phyloP scores from a whole-genome alignment of 1,140 invertebrate genomes.

The Temnothorax curvispinosus region DNA sequence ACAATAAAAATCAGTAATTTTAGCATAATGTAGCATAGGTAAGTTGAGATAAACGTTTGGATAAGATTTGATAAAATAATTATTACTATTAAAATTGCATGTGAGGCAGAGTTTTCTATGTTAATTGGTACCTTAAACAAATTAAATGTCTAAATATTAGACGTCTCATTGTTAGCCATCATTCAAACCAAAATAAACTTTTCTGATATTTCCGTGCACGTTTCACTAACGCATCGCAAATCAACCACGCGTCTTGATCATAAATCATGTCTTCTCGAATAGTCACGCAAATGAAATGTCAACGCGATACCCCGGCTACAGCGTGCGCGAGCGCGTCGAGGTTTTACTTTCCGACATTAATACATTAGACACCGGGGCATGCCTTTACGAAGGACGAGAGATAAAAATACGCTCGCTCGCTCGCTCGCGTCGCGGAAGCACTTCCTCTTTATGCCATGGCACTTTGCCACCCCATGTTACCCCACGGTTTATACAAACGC shows the following conservation, averaged over 20 bases:
- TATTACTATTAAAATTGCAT: not conserved
- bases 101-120: not conserved
- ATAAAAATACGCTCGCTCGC: constrained; percentile 50
- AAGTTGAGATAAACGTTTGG: not conserved
- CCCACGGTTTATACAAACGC: constrained; percentile 45
- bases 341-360: constrained; percentile 39
- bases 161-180: too few relatives aligned
- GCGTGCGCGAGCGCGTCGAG: not conserved
- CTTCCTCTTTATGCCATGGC: constrained; percentile 51
- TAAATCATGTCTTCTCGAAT: constrained; percentile 48
- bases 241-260: not conserved
- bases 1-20: not conserved
- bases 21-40: not conserved
- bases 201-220: not conserved
- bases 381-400: constrained; percentile 40
- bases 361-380: constrained; percentile 29
- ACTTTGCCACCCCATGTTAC: constrained; percentile 61
- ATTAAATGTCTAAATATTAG: not conserved
- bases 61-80: not conserved
- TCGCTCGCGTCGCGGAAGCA: constrained; percentile 48
- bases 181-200: not conserved
- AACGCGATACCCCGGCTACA: constrained; percentile 2
- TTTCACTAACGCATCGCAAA: constrained; percentile 18
- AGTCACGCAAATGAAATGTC: constrained; percentile 51
- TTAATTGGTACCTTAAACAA: not conserved